phyloP scores from a whole-genome alignment of 2,888 invertebrate genomes.

The Eupithecia subumbrata region DNA sequence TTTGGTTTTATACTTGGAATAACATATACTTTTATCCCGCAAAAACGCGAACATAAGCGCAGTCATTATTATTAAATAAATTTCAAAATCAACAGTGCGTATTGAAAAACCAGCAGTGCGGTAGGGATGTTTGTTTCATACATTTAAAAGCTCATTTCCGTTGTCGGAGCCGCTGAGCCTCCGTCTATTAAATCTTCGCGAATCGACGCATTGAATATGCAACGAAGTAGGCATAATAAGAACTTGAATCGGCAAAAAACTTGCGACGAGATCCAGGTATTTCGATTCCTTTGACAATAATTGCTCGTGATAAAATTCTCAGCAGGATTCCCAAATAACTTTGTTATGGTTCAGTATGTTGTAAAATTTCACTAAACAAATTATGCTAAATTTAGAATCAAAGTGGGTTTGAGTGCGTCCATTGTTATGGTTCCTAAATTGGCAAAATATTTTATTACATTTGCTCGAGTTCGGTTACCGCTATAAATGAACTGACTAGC shows the following conservation, averaged over 20 bases:
- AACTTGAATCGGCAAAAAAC: conserved; percentile 47
- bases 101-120: conserved; percentile 51
- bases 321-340: conserved; percentile 43
- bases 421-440: conserved; percentile 50
- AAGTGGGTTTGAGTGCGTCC: conserved; percentile 22
- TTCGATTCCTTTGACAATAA: conserved; percentile 42
- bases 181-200: conserved; percentile 65
- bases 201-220: conserved; percentile 68
- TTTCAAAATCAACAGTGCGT: background rate
- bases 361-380: conserved; percentile 26
- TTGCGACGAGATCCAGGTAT: conserved; percentile 37
- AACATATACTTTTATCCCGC: too few relatives aligned
- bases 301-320: conserved; percentile 46
- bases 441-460: background rate
- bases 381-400: conserved; percentile 20
- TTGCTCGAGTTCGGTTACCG: conserved; percentile 51
- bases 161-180: conserved; percentile 49
- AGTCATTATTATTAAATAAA: background rate
- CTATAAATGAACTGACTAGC: background rate
- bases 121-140: conserved; percentile 60
- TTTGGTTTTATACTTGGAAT: too few relatives aligned
- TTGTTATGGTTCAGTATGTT: conserved; percentile 39
- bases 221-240: conserved; percentile 55
- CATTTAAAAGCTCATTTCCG: conserved; percentile 74
- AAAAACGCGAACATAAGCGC: background rate